Evolutionary conservation across 1,140 invertebrate genomes (phyloP).

Genomic region (Bombus superbus): DNA sequence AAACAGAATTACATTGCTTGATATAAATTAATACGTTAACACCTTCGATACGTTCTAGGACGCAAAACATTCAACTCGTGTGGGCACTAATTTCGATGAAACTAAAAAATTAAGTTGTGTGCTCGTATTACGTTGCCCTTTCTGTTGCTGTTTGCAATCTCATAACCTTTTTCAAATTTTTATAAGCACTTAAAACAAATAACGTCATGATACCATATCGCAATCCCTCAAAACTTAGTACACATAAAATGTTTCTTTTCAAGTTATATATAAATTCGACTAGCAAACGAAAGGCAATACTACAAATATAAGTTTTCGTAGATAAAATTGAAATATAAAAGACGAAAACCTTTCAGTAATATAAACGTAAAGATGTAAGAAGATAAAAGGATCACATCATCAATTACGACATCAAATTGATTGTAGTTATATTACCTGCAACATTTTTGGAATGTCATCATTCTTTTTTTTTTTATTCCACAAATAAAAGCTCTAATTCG

Average conservation of each 20-base stretch:
- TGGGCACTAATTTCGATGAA: neutral
- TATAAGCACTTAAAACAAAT: neutral
- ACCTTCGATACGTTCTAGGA: neutral
- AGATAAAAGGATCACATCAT: neutral
- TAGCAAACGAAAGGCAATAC: conserved; percentile 8
- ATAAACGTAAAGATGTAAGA: neutral
- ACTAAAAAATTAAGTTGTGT: neutral
- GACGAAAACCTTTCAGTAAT: neutral
- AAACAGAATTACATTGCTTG: conserved; percentile 2
- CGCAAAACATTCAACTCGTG: neutral
- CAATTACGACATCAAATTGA: neutral
- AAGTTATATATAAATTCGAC: conserved; percentile 29
- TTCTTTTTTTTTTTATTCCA: neutral
- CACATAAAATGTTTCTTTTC: neutral
- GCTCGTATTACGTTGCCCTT: neutral
- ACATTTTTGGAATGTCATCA: conserved; percentile 46
- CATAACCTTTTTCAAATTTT: neutral
- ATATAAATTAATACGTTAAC: conserved; percentile 32
- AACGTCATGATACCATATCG: neutral
- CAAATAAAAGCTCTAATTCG: neutral
- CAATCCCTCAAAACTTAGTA: neutral
- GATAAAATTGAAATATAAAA: neutral
- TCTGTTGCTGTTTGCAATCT: neutral
- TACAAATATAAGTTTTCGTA: neutral
- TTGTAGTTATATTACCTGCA: neutral